Evolutionary conservation across 2,888 invertebrate species (phyloP).

Genomic region (Andrena hattorfiana): DNA sequence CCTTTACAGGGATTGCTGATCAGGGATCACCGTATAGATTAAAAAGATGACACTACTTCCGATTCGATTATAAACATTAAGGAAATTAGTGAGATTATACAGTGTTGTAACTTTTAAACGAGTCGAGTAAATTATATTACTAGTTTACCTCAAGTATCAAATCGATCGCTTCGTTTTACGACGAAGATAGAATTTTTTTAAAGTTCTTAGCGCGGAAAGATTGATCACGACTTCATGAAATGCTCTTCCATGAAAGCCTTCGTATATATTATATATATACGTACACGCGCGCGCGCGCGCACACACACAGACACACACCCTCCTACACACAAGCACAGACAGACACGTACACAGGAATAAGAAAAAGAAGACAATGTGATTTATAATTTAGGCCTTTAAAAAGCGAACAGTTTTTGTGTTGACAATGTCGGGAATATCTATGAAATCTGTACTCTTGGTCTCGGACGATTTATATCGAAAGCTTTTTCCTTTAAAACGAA

Average conservation of each 20-base stretch:
- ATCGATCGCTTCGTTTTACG: constrained; percentile 42
- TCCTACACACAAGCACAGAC: too few relatives aligned
- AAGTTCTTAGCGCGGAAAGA: constrained; percentile 24
- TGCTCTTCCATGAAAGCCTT: constrained; percentile 57
- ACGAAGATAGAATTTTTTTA: constrained; percentile 30
- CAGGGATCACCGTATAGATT: constrained; percentile 70
- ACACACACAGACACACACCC: background rate
- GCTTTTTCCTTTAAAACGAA: constrained; percentile 5
- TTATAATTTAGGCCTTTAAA: constrained; percentile 49
- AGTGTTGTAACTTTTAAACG: constrained; percentile 53
- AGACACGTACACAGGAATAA: constrained; percentile 25
- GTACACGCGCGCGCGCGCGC: too few relatives aligned
- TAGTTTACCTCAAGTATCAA: constrained; percentile 56
- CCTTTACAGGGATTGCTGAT: constrained; percentile 64
- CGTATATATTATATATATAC: constrained; percentile 14
- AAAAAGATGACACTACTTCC: constrained; percentile 56
- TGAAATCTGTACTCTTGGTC: constrained; percentile 31
- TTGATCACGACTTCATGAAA: constrained; percentile 35
- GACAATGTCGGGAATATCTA: constrained; percentile 19
- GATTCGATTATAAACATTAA: constrained; percentile 55
- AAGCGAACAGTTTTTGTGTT: constrained; percentile 11
- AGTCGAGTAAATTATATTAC: constrained; percentile 45
- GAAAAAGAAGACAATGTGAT: constrained; percentile 27
- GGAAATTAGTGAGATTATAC: constrained; percentile 43
- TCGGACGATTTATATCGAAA: constrained; percentile 33